Evolutionary conservation across 2,113 vertebrate genomes (phyloP), one percentile per base, ranked within the genome.

Genomic region (Malurus melanocephalus): DNA sequence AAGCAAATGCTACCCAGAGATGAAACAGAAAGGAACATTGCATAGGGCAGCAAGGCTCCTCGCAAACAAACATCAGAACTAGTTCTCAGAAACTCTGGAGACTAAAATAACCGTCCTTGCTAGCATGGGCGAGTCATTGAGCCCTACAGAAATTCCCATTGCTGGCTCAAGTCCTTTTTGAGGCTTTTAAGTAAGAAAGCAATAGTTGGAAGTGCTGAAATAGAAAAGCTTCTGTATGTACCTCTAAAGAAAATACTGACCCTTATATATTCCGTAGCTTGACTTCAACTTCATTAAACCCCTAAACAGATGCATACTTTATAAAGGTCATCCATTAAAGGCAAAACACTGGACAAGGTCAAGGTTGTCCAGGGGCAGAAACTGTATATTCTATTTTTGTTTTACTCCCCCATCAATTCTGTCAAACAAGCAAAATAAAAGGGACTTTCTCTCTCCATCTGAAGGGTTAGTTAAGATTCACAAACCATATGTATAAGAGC

Each of bases 381-480:
- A 87, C 0, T 32, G 42, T 28, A 57, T 66, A 72, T 82, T 93
- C 74, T 86, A 11, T 45, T 90, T 93, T 95, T 80, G 56, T 38
- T 87, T 85, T 55, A 89, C 66, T 75, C 46, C 67, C 80, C 46
- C 71, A 82, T 53, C 49, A 59, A 74, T 77, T 94, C 72, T 85
- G 81, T 80, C 87, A 87, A 93, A 92, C 79, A 91, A 76, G 68
- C 65, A 93, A 90, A 94, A 87, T 64, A 85, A 94, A 93, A 89
- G 87, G 60, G 90, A 81, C 67, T 45, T 55, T 49, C 65, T 84
- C 64, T 75, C 68, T 82, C 46, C 73, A 67, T 60, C 59, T 77
- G 79, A 90, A 79, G 62, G 62, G 40, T 71, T 87, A 85, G 62
- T 94, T 92, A 86, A 93, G 76, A 94, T 92, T 93, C 88, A 92